Conservation (phyloP, 2,888 invertebrate genomes). For the Parthenolecanium corni region DNA sequence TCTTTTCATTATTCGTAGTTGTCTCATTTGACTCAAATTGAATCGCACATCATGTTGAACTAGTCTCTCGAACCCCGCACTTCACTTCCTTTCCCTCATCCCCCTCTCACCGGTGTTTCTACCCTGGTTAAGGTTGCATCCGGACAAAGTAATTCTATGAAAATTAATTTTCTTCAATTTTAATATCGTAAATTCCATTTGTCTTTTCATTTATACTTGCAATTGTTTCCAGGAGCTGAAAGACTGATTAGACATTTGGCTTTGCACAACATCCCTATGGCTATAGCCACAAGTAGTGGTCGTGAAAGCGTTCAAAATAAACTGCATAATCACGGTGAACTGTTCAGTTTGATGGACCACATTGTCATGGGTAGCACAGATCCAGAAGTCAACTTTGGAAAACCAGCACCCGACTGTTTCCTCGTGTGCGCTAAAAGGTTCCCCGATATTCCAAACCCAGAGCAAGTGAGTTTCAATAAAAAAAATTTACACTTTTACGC, state of each 20-base stretch:
- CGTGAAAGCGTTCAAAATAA: conserved; percentile 59
- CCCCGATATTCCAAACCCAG: conserved; percentile 50
- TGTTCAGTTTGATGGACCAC: conserved; percentile 60
- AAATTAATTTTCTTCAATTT: too few species aligned
- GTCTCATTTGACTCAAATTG: too few species aligned
- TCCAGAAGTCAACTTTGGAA: conserved; percentile 70
- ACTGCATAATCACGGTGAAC: conserved; percentile 49
- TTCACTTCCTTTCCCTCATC: too few species aligned
- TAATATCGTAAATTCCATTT: too few species aligned
- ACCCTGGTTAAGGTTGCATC: too few species aligned
- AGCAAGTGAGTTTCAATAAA: conserved; percentile 43
- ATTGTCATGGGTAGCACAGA: conserved; percentile 72
- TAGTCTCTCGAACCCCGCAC: too few species aligned
- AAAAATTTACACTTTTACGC: too few species aligned
- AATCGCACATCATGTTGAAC: too few species aligned
- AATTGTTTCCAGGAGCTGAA: conserved; percentile 57
- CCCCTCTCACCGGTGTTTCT: too few species aligned
- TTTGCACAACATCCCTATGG: conserved; percentile 62
- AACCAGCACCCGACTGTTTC: conserved; percentile 83
- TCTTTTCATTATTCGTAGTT: too few species aligned
- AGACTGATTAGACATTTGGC: conserved; percentile 63
- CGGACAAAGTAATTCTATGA: too few species aligned
- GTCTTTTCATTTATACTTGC: neutral
- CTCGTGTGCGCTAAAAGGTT: conserved; percentile 64
- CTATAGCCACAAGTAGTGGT: conserved; percentile 77